Evolutionary conservation across 2,888 invertebrate genomes (phyloP), one percentile per base, ranked within the genome.

Genomic region (Clivina fossor): DNA sequence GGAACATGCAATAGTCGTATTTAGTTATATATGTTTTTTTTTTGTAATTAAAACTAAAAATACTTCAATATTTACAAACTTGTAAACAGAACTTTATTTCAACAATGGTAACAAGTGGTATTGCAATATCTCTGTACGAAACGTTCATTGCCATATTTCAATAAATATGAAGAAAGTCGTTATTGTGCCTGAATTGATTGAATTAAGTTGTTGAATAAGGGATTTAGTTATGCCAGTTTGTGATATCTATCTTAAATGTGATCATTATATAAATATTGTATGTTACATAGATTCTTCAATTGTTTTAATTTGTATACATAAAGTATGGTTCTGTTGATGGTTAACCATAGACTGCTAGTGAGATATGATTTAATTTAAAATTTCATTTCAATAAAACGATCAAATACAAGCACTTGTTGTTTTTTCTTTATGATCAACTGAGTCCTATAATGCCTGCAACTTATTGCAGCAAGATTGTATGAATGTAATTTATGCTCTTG

Each of bases 171-270:
- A n/a, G n/a, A n/a, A n/a, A n/a, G n/a, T n/a, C n/a, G n/a, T n/a
- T n/a, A n/a, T n/a, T n/a, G n/a, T n/a, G n/a, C n/a, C n/a, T n/a
- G n/a, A n/a, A n/a, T n/a, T n/a, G n/a, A n/a, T n/a, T n/a, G n/a
- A n/a, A 65, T 67, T 67, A 64, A 62, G 65, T 68, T 68, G 66
- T 69, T 67, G 67, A 54, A 28, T 35, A n/a, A 67, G 54, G 68
- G 66, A 67, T 67, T 51, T 54, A 46, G 66, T 65, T 68, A 70
- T 69, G n/a, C 70, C 70, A 70, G 68, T 71, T 71, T 72, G 72
- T 72, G 72, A 72, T 72, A 72, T 72, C 71, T 71, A 70, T 71
- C 69, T 72, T 68, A 71, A n/a, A 72, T 72, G 72, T 72, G 71
- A 72, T 72, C 71, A 71, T 69, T 66, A 70, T 71, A 70, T 71